A percentile compares a stretch with the other conserved stretches of the same genome.
Evolutionary conservation across 2,113 vertebrate genomes (phyloP).

Genomic region (Astur gentilis): DNA sequence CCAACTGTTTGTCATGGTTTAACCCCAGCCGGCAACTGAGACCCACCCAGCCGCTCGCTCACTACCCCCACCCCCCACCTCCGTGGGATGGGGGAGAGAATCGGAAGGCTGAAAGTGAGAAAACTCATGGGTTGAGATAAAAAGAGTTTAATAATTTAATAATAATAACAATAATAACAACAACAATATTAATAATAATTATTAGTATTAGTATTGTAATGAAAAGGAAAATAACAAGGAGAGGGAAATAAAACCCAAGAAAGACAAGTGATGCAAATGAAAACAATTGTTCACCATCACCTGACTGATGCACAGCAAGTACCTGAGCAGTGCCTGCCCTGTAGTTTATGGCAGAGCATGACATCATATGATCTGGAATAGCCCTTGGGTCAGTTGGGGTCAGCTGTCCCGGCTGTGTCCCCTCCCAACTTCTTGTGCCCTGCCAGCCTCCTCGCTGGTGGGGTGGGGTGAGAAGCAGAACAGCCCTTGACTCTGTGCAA

Average conservation of each 20-base stretch:
- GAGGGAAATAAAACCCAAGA: background rate
- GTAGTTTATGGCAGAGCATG: too few species aligned
- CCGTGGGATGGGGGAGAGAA: background rate
- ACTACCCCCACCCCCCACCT: too few species aligned
- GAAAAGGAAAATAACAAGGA: background rate
- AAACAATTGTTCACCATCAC: too few species aligned
- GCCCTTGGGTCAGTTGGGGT: too few species aligned
- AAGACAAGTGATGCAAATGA: too few species aligned
- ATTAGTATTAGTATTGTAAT: background rate
- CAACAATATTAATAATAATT: too few species aligned
- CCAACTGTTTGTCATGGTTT: background rate
- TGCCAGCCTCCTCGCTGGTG: too few species aligned
- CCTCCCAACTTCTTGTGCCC: too few species aligned
- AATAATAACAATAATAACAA: background rate
- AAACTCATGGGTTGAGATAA: background rate
- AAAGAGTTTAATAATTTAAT: background rate
- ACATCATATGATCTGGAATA: too few species aligned
- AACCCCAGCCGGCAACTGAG: background rate
- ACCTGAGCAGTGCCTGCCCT: too few species aligned
- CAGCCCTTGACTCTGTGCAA: background rate
- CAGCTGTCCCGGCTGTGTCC: too few species aligned
- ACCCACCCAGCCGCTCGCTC: fast-evolving
- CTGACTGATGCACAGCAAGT: too few species aligned
- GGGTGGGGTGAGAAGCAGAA: background rate
- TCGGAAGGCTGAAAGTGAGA: background rate